Conservation (phyloP, 2,797 vertebrate species). For the Falco biarmicus region DNA sequence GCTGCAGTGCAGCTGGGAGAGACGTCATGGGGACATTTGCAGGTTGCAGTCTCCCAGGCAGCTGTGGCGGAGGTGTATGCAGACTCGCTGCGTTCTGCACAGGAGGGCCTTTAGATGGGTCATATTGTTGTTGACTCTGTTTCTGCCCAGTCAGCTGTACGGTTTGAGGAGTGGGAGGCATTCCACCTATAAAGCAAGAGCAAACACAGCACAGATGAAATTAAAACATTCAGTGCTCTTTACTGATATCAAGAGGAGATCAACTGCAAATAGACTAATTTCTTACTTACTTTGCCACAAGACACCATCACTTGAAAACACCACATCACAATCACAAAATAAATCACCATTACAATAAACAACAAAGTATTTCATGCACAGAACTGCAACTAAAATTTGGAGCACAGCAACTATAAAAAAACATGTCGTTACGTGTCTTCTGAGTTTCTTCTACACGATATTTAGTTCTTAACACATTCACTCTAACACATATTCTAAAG, state of each 20-base stretch:
- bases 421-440: not conserved
- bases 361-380: constrained; percentile 43
- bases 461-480: not conserved
- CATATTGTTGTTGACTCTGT: constrained; percentile 92
- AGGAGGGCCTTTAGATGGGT: constrained; percentile 92
- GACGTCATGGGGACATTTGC: constrained; percentile 78
- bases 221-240: not conserved
- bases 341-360: constrained; percentile 48
- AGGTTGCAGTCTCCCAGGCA: constrained; percentile 84
- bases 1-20: constrained; percentile 77
- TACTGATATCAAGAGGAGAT: not conserved
- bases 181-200: constrained; percentile 85
- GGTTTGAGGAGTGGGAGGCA: constrained; percentile 91
- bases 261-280: not conserved
- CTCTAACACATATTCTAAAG: constrained; percentile 22
- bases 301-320: constrained; percentile 62
- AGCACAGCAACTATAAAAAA: constrained; percentile 41
- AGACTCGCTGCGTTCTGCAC: constrained; percentile 92
- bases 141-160: constrained; percentile 93
- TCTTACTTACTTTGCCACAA: constrained; percentile 66
- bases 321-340: constrained; percentile 51
- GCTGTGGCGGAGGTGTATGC: constrained; percentile 90
- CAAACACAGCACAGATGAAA: not conserved
- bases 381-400: constrained; percentile 45
- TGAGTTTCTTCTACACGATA: not conserved